Conservation (phyloP, 2,113 vertebrate genomes). For the Chionomys nivalis region DNA sequence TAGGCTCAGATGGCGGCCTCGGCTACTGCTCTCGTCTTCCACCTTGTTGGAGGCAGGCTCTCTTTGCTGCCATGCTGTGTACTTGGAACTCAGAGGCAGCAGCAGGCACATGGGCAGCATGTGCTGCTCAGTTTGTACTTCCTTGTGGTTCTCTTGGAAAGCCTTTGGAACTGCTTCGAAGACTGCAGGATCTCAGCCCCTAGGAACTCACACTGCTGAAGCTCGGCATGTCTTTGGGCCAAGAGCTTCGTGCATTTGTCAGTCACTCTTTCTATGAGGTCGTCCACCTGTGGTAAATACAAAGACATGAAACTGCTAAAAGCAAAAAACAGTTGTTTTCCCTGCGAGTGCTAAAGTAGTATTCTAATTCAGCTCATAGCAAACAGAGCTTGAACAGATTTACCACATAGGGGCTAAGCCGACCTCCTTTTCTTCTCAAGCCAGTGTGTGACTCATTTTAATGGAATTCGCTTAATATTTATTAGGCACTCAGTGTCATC, state of each 20-base stretch:
- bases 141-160: constrained; percentile 76
- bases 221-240: constrained; percentile 75
- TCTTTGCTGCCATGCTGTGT: background rate
- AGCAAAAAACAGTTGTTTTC: background rate
- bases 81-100: constrained; percentile 65
- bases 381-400: constrained; percentile 72
- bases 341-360: constrained; percentile 20
- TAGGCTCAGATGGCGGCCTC: background rate
- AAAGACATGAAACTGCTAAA: background rate
- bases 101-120: constrained; percentile 77
- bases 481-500: constrained; percentile 6
- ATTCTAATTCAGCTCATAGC: constrained; percentile 58
- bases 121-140: constrained; percentile 72
- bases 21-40: background rate
- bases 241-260: constrained; percentile 62
- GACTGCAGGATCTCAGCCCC: constrained; percentile 74
- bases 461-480: constrained; percentile 57
- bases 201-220: constrained; percentile 75
- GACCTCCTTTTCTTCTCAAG: constrained; percentile 38
- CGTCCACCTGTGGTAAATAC: constrained; percentile 67
- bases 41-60: background rate
- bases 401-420: constrained; percentile 54
- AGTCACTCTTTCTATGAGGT: constrained; percentile 78
- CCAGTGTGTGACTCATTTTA: constrained; percentile 13
- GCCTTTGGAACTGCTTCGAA: constrained; percentile 80